These are phyloP conservation scores for Tachina fera DNA, from an alignment of 2,888 invertebrate species.

Conservation along the genomic window DNA sequence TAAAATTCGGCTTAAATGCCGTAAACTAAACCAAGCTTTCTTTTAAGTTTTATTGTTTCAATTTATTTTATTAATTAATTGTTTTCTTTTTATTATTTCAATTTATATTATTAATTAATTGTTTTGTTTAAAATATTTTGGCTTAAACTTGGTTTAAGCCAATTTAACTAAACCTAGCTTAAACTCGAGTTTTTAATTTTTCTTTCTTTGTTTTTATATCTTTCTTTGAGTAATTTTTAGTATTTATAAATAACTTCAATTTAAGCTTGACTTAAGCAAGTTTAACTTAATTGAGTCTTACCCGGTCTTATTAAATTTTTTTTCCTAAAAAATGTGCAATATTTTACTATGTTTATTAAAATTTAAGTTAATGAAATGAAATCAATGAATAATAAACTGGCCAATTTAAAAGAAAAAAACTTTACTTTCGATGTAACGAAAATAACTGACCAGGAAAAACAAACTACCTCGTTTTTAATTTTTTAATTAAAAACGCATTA, in stretches of 20 bases:
- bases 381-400: slow-evolving; percentile 11
- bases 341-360: slow-evolving; percentile 23
- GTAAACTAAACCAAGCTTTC: no score
- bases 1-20: no score
- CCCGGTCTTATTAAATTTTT: background rate
- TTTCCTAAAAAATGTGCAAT: slow-evolving; percentile 33
- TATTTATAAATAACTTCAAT: background rate
- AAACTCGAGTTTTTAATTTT: background rate
- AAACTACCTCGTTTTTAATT: slow-evolving; percentile 67
- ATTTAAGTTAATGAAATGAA: slow-evolving; percentile 1
- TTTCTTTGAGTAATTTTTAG: background rate
- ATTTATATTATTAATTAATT: background rate
- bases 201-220: background rate
- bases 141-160: background rate
- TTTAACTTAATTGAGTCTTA: slow-evolving; percentile 9
- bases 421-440: background rate
- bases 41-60: no score
- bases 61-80: no score
- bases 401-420: background rate
- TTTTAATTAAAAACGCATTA: slow-evolving; percentile 41
- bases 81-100: no score
- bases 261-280: slow-evolving; percentile 4
- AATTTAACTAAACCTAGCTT: slow-evolving; percentile 21
- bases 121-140: background rate
- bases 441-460: slow-evolving; percentile 38